Evolutionary conservation across 2,888 invertebrate genomes (phyloP).

Genomic region (Leptinotarsa haldemani): DNA sequence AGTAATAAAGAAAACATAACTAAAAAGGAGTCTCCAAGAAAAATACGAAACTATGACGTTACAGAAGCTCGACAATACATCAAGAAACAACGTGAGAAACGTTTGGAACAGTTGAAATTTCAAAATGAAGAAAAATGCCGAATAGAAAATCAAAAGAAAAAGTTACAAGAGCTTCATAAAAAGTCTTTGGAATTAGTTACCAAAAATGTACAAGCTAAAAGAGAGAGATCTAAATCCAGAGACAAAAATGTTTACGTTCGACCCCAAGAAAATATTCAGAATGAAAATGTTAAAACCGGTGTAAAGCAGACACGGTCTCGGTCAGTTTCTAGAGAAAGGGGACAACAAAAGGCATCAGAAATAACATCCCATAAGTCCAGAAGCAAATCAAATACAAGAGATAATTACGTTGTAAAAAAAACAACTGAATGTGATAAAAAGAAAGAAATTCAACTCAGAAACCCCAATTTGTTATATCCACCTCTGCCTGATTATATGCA

Average conservation of each 20-base stretch:
- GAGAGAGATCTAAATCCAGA: slow-evolving; percentile 55
- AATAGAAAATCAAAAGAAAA: slow-evolving; percentile 64
- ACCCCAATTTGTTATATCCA: slow-evolving; percentile 46
- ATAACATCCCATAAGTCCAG: background rate
- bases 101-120: slow-evolving; percentile 62
- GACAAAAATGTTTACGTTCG: slow-evolving; percentile 44
- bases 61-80: slow-evolving; percentile 70
- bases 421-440: slow-evolving; percentile 17
- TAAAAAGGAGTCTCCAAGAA: slow-evolving; percentile 43
- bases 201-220: slow-evolving; percentile 62
- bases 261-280: slow-evolving; percentile 27
- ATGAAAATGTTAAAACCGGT: background rate
- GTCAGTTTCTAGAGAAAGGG: slow-evolving; percentile 30
- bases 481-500: slow-evolving; percentile 31
- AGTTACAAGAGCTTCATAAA: slow-evolving; percentile 65
- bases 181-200: slow-evolving; percentile 65
- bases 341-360: background rate
- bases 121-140: slow-evolving; percentile 54
- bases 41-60: slow-evolving; percentile 64
- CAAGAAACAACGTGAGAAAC: slow-evolving; percentile 68
- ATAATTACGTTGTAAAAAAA: slow-evolving; percentile 11
- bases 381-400: slow-evolving; percentile 15
- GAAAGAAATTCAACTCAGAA: background rate
- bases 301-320: slow-evolving; percentile 19
- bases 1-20: slow-evolving; percentile 15